Conservation (phyloP, 2,797 vertebrate species). For the Oryzias sinensis region DNA sequence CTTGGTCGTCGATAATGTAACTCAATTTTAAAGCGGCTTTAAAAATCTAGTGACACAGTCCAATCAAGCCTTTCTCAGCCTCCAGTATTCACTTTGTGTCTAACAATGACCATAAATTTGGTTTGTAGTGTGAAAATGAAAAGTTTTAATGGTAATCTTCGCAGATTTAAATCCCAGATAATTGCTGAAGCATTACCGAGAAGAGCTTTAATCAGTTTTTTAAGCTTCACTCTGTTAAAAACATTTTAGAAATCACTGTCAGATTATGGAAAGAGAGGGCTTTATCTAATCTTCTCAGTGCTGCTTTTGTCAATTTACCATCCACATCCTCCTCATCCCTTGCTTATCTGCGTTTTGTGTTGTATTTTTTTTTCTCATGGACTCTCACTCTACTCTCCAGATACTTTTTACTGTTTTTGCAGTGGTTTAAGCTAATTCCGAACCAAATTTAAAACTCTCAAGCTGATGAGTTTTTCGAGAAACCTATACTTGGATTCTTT, state of each 20-base stretch:
- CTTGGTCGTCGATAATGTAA: constrained; percentile 28
- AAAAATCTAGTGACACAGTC: not conserved
- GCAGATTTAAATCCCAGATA: constrained; percentile 31
- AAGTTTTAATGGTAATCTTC: constrained; percentile 25
- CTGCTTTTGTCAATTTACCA: constrained; percentile 45
- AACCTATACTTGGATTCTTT: constrained; percentile 47
- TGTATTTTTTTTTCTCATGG: constrained; percentile 37
- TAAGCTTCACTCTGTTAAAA: constrained; percentile 27
- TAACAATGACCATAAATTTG: constrained; percentile 9
- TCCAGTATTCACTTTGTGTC: constrained; percentile 15
- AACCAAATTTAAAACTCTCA: constrained; percentile 64
- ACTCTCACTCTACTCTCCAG: constrained; percentile 59
- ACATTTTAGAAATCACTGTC: constrained; percentile 39
- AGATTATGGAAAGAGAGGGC: constrained; percentile 31
- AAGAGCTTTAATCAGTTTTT: constrained; percentile 33
- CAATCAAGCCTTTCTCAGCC: constrained; percentile 22
- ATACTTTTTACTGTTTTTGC: constrained; percentile 56
- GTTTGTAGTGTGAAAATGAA: constrained; percentile 33
- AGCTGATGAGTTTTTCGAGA: constrained; percentile 55
- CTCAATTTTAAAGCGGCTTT: not conserved
- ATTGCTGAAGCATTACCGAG: constrained; percentile 9
- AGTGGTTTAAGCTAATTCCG: constrained; percentile 64
- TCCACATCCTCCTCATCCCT: constrained; percentile 38
- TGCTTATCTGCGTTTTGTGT: constrained; percentile 24
- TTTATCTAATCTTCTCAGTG: constrained; percentile 34